Base-by-base conservation (phyloP, 35 echinoderm and acorn worm species). In the Stichopus chloronotus region DNA sequence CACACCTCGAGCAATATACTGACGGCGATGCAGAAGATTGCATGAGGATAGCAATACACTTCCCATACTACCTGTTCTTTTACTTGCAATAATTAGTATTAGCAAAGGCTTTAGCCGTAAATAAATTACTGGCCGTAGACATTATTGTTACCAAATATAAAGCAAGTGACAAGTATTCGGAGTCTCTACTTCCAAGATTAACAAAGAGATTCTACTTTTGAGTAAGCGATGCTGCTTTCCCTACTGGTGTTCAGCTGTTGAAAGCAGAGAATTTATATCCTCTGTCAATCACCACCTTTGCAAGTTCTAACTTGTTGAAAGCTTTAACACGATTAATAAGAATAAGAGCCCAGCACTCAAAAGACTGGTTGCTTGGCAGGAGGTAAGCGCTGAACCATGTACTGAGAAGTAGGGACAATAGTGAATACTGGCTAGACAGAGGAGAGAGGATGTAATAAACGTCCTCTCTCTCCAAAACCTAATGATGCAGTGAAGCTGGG, bases 21-120 rank as follows among this genome's bases (percentile, higher is more conserved):
- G n/a, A n/a, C n/a, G n/a, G n/a, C n/a, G n/a, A n/a, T n/a, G n/a
- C n/a, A n/a, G n/a, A n/a, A n/a, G n/a, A 74, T 5, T 74, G 69
- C 69, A 74, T 22, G 69, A 5, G 69, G 69, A 74, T 74, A 74
- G 69, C 69, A 74, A 74, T 74, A 74, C 23, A 74, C 69, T 74
- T 74, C 69, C 69, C 69, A 22, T 74, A 22, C 69, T 74, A 74
- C 69, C 69, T 74, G 69, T 68, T 68, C 8, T 17, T 17, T 68
- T n/a, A n/a, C n/a, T n/a, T n/a, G n/a, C n/a, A n/a, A n/a, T n/a
- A n/a, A n/a, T n/a, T n/a, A n/a, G n/a, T n/a, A n/a, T n/a, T n/a
- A n/a, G n/a, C n/a, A n/a, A n/a, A n/a, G n/a, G n/a, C n/a, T n/a
- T n/a, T n/a, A 68, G 63, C 63, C 63, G 8, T 68, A 9, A 68